Percentiles rank a stretch among this genome's conserved stretches.
These are phyloP conservation scores for Pseudochromis fuscus DNA, from an alignment of 2,797 vertebrate species.

Conservation along the genomic window DNA sequence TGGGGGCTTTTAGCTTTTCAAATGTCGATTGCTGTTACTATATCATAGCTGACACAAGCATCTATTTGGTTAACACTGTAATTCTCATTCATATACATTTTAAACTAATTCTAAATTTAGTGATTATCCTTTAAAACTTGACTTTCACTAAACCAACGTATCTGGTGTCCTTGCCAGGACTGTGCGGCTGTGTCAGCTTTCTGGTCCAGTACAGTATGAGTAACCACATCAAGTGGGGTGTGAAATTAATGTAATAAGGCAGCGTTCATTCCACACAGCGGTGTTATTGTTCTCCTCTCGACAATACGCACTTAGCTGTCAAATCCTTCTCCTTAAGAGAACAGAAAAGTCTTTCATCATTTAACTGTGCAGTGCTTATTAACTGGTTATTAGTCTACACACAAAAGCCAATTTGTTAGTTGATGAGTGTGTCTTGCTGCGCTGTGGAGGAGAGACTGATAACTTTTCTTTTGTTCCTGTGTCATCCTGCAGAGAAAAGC, in stretches of 20 bases:
- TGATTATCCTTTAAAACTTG: slow-evolving; percentile 20
- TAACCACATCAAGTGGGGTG: slow-evolving; percentile 61
- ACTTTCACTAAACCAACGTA: background rate
- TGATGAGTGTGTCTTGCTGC: slow-evolving; percentile 42
- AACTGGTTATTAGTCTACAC: slow-evolving; percentile 53
- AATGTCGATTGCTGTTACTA: too few relatives aligned
- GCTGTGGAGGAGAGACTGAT: slow-evolving; percentile 36
- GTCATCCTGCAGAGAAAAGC: slow-evolving; percentile 90
- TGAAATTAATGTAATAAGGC: slow-evolving; percentile 69
- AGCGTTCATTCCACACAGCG: slow-evolving; percentile 36
- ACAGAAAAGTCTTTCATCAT: slow-evolving; percentile 65
- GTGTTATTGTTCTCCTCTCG: slow-evolving; percentile 56
- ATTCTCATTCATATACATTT: too few relatives aligned
- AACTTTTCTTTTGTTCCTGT: slow-evolving; percentile 58
- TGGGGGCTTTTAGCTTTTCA: too few relatives aligned
- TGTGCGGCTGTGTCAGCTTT: slow-evolving; percentile 37
- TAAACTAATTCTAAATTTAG: background rate
- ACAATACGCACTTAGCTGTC: slow-evolving; percentile 56
- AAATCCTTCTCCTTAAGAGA: slow-evolving; percentile 45
- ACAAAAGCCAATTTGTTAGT: slow-evolving; percentile 24
- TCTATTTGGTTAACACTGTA: too few relatives aligned
- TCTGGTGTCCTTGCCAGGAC: slow-evolving; percentile 36
- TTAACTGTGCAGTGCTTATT: slow-evolving; percentile 38
- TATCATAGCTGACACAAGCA: too few relatives aligned
- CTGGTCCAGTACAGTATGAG: slow-evolving; percentile 32